Percentiles rank a stretch among this genome's conserved stretches.
phyloP scores from a whole-genome alignment of 1,140 invertebrate genomes.

The Bombyx mandarina region DNA sequence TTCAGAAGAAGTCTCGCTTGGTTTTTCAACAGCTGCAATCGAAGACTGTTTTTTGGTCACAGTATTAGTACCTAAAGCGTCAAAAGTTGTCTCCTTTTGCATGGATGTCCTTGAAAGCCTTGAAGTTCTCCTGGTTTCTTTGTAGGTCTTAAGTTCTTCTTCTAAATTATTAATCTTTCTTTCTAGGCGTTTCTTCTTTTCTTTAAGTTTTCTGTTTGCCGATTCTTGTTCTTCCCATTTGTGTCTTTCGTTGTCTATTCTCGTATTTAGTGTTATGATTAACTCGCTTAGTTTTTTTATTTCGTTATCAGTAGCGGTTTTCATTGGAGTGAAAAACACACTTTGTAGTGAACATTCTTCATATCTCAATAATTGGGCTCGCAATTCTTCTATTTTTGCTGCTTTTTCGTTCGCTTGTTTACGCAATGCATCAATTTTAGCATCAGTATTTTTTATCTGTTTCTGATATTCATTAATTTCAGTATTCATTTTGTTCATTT shows the following conservation, averaged over 20 bases:
- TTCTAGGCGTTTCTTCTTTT: constrained; percentile 44
- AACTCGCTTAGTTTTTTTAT: constrained; percentile 53
- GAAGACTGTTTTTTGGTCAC: constrained; percentile 40
- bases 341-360: constrained; percentile 62
- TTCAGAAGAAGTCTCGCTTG: constrained; percentile 36
- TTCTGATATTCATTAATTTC: constrained; percentile 53
- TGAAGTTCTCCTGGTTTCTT: constrained; percentile 35
- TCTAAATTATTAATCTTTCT: constrained; percentile 30
- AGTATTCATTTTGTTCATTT: constrained; percentile 53
- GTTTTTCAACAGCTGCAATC: constrained; percentile 30
- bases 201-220: constrained; percentile 37
- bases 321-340: constrained; percentile 63
- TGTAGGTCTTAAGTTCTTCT: constrained; percentile 40
- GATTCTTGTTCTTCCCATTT: constrained; percentile 52
- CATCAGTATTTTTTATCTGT: constrained; percentile 45
- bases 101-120: constrained; percentile 32
- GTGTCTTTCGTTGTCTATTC: constrained; percentile 44
- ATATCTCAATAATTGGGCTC: constrained; percentile 49
- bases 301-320: constrained; percentile 61
- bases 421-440: constrained; percentile 53
- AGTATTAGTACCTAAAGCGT: constrained; percentile 10
- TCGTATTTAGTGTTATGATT: constrained; percentile 39
- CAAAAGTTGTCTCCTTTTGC: constrained; percentile 27
- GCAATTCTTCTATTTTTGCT: constrained; percentile 55
- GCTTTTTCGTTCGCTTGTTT: constrained; percentile 53